A percentile compares a stretch with the other conserved stretches of the same genome.
Evolutionary conservation across 2,113 vertebrate genomes (phyloP).

Genomic region (Rhipidura dahli): DNA sequence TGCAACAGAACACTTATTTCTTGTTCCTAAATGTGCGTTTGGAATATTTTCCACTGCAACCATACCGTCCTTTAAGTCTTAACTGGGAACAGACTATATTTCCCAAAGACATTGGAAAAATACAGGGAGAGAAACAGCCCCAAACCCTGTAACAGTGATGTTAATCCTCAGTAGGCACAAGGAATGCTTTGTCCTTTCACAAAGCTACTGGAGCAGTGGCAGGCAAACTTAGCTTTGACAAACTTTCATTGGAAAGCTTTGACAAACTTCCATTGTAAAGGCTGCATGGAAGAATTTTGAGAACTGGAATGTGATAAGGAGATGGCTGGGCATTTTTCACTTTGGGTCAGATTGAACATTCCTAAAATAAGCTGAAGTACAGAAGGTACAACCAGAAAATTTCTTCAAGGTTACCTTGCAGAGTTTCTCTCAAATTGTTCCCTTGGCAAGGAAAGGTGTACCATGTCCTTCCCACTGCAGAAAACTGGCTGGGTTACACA

Average conservation of each 20-base stretch:
- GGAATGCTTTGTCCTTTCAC: neutral
- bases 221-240: neutral
- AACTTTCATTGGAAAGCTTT: neutral
- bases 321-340: neutral
- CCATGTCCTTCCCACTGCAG: neutral
- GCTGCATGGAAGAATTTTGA: neutral
- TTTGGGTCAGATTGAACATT: neutral
- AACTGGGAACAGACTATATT: neutral
- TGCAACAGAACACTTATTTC: neutral
- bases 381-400: neutral
- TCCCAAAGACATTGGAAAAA: neutral
- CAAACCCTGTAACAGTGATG: fast-evolving
- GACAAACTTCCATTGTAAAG: neutral
- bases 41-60: neutral
- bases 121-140: fast-evolving
- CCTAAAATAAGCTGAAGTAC: neutral
- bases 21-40: neutral
- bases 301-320: neutral
- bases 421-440: neutral
- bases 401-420: neutral
- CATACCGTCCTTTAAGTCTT: neutral
- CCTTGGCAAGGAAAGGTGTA: neutral
- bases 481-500: neutral
- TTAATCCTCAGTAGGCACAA: neutral
- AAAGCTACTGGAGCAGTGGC: neutral